Conservation (phyloP, 2,797 vertebrate species). For the Emydoidea blandingii region DNA sequence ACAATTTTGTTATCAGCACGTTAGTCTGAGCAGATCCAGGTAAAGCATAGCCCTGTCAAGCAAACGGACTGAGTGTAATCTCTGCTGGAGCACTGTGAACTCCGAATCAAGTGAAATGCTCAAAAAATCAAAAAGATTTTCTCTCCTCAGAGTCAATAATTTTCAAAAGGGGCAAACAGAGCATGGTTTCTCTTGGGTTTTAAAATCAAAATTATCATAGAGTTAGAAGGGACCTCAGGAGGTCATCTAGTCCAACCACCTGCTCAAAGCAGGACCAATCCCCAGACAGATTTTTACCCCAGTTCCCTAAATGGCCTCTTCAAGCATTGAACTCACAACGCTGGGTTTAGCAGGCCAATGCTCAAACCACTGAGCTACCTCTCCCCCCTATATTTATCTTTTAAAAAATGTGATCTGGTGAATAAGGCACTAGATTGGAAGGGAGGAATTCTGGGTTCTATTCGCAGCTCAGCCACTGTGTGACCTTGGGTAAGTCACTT, state of each 20-base stretch:
- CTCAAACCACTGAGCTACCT: too few relatives aligned
- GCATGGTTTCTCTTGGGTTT: neutral
- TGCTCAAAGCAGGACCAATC: too few relatives aligned
- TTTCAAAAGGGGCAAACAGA: neutral
- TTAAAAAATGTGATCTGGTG: neutral
- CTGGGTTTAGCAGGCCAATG: too few relatives aligned
- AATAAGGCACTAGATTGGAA: neutral
- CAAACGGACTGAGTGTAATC: neutral
- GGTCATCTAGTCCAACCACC: too few relatives aligned
- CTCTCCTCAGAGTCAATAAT: neutral
- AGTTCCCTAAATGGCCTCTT: too few relatives aligned
- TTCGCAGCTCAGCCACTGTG: neutral
- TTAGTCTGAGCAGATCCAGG: neutral
- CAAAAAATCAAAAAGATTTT: neutral
- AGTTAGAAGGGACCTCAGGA: too few relatives aligned
- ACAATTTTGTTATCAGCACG: neutral
- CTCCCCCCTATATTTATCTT: neutral
- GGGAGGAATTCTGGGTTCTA: neutral
- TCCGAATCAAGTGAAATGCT: neutral
- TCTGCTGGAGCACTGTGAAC: neutral
- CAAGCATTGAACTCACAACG: too few relatives aligned
- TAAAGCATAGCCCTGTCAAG: neutral
- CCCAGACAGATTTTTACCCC: too few relatives aligned
- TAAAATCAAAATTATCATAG: neutral
- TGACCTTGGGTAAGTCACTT: neutral